Conservation (phyloP, 2,888 invertebrate species). For the Petrolisthes cinctipes region DNA sequence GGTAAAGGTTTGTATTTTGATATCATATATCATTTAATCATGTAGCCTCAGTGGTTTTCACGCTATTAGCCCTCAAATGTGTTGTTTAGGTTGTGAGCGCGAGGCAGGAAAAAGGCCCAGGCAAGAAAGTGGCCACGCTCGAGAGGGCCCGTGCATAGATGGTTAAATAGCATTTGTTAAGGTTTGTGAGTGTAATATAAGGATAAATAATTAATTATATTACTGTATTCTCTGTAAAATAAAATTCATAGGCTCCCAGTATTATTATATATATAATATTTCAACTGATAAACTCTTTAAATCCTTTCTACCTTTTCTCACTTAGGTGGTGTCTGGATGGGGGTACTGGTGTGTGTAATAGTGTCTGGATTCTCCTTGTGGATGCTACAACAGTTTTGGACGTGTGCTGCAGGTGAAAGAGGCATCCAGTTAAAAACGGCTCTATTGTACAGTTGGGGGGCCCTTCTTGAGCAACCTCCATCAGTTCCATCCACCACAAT, state of each 20-base stretch:
- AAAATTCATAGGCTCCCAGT: neutral
- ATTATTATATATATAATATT: neutral
- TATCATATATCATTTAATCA: no score
- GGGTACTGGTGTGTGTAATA: neutral
- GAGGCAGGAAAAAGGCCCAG: no score
- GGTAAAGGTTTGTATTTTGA: no score
- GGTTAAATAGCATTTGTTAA: no score
- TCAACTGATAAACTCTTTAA: neutral
- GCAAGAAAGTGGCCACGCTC: no score
- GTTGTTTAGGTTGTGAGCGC: no score
- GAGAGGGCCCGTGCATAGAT: no score
- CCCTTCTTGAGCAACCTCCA: constrained; percentile 1
- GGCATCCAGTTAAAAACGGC: neutral
- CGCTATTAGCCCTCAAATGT: no score
- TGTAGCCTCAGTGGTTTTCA: no score
- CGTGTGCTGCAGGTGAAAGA: neutral
- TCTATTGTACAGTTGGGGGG: constrained; percentile 17
- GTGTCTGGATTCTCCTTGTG: neutral
- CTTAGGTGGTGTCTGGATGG: neutral
- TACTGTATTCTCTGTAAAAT: neutral
- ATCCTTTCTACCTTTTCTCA: neutral
- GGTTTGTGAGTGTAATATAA: neutral
- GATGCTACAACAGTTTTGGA: neutral
- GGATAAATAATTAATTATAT: neutral
- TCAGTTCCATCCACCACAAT: neutral